Conservation (phyloP, 2,797 vertebrate genomes). For the Dryobates pubescens region DNA sequence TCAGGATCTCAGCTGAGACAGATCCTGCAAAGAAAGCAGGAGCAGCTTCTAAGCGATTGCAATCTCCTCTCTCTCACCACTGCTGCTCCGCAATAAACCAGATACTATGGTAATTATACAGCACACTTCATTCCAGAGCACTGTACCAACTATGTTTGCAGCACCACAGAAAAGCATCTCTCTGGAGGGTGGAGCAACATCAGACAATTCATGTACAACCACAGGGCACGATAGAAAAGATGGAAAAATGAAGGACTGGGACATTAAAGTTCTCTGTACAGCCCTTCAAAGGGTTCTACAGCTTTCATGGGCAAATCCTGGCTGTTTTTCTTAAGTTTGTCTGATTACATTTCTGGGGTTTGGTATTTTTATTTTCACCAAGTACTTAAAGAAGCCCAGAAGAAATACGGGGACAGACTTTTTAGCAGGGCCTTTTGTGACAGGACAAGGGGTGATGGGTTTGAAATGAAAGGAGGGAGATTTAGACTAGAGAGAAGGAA, state of each 20-base stretch:
- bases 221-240: background rate
- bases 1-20: background rate
- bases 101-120: background rate
- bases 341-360: background rate
- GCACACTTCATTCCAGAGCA: background rate
- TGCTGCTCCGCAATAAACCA: background rate
- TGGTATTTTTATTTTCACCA: background rate
- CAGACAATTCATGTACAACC: background rate
- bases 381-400: too few relatives aligned
- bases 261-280: background rate
- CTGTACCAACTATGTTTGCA: background rate
- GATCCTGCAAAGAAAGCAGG: background rate
- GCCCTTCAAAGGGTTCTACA: background rate
- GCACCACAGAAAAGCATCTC: constrained; percentile 8
- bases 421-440: too few relatives aligned
- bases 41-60: fast-evolving
- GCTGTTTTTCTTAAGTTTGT: background rate
- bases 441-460: too few relatives aligned
- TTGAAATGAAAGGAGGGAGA: too few relatives aligned
- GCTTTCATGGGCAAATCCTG: background rate
- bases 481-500: too few relatives aligned
- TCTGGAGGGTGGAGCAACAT: background rate
- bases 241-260: background rate
- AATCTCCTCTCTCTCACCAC: background rate
- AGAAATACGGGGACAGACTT: too few relatives aligned